Conservation (phyloP, 2,888 invertebrate species). For the Platycnemis pennipes region DNA sequence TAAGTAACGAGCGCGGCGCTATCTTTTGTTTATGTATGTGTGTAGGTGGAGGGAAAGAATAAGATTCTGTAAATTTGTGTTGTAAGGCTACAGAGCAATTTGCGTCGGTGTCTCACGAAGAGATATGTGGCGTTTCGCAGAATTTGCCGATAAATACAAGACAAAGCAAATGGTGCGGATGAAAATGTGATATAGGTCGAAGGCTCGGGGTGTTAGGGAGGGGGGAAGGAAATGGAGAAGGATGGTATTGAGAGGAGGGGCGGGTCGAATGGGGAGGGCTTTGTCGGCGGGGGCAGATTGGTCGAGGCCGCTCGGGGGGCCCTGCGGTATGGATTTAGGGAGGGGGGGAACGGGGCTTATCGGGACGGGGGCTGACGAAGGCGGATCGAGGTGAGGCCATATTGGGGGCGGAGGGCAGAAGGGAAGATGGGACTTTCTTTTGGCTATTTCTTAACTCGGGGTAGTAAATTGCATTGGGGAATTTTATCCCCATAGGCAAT, state of each 20-base stretch:
- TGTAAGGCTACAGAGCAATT: too few species aligned
- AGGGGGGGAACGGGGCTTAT: not conserved
- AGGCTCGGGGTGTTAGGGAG: too few species aligned
- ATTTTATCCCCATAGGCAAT: not conserved
- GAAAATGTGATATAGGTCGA: not conserved
- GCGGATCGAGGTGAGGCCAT: not conserved
- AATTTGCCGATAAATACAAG: conserved; percentile 24
- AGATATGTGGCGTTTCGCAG: not conserved
- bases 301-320: not conserved
- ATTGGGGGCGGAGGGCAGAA: not conserved
- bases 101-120: not conserved
- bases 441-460: not conserved
- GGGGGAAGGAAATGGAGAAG: not conserved
- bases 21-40: not conserved
- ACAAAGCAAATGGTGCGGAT: conserved; percentile 4
- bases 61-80: too few species aligned
- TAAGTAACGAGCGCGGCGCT: not conserved
- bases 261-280: not conserved
- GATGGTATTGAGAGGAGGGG: not conserved
- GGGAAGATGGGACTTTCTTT: not conserved
- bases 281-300: not conserved
- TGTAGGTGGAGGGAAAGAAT: not conserved
- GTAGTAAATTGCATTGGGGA: not conserved
- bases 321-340: not conserved
- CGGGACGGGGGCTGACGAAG: not conserved